Evolutionary conservation across 2,113 vertebrate species (phyloP), one percentile per base, ranked within the genome.

Genomic region (Propithecus coquereli): DNA sequence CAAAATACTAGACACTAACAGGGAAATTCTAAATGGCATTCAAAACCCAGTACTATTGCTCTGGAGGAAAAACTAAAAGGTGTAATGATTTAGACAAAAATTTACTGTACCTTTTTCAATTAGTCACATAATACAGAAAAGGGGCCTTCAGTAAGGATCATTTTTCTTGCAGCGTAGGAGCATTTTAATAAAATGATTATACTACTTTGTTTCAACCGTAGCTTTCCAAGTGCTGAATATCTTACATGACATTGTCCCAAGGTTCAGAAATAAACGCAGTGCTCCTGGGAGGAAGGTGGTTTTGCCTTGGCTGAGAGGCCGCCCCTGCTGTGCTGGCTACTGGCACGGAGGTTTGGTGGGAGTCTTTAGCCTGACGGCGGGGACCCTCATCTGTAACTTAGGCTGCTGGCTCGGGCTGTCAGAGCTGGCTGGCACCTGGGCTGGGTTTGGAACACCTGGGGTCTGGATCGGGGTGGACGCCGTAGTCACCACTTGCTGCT

Each of bases 291-390:
- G 63, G 45, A 74, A 45, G 65, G 61, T 87, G 54, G 73, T 20
- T 59, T 76, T 87, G 61, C 57, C 32, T 61, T 52, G 34, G 20
- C 37, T 63, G 47, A 0, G 9, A 57, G 65, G 79, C 57, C 9
- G 20, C 66, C 63, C 65, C 2, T 32, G 12, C 37, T 18, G 3
- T 17, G 17, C 43, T 3, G 13, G 13, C 85, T 95, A 97, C 66
- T 95, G 97, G 90, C 97, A 98, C 0, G 98, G 70, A 82, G 99
- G 99, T 95, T 99, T 99, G 88, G 98, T 98, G 7, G 99, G 99
- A 0, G 99, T 98, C 97, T 99, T 99, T 59, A 99, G 96, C 61
- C 99, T 97, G 96, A 99, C 98, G 6, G 98, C 97, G 95, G 98
- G 93, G 94, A 99, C 95, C 57, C 98, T 95, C 95, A 99, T 98